A percentile compares a stretch with the other conserved stretches of the same genome.
Evolutionary conservation across 1,140 invertebrate genomes (phyloP).

Genomic region (Bathynomus jamesi): DNA sequence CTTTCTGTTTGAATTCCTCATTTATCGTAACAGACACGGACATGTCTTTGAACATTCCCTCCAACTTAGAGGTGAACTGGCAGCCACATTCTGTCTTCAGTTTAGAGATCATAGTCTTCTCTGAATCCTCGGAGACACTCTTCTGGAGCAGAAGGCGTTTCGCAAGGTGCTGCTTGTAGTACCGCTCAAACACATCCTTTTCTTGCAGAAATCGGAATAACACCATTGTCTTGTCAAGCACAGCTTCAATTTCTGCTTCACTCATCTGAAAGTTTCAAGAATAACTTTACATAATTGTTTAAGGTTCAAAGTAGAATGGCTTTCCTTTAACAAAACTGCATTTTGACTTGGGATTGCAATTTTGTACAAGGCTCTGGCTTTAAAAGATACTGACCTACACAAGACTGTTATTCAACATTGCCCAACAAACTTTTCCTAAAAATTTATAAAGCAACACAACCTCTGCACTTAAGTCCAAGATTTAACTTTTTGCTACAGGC

Average conservation of each 20-base stretch:
- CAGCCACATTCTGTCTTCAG: slow-evolving; percentile 99
- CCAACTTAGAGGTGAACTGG: slow-evolving; percentile 98
- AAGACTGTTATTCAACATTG: too few species aligned
- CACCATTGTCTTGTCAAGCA: slow-evolving; percentile 99
- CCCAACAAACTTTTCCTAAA: too few species aligned
- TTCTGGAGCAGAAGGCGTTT: slow-evolving; percentile 95
- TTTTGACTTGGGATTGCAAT: too few species aligned
- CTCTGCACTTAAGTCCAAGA: too few species aligned
- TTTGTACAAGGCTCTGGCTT: too few species aligned
- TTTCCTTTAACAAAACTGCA: too few species aligned
- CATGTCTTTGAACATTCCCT: slow-evolving; percentile 99
- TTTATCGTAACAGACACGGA: slow-evolving; percentile 98
- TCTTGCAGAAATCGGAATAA: slow-evolving; percentile 98
- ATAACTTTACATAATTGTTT: background rate
- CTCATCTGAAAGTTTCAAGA: slow-evolving; percentile 42
- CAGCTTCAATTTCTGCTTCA: slow-evolving; percentile 84
- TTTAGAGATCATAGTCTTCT: slow-evolving; percentile 99
- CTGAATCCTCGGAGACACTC: slow-evolving; percentile 96
- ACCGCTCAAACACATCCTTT: slow-evolving; percentile 99
- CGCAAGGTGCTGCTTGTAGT: slow-evolving; percentile 98
- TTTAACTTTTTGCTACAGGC: too few species aligned
- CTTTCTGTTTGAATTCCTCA: slow-evolving; percentile 93
- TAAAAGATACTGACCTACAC: too few species aligned
- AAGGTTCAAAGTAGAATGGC: too few species aligned
- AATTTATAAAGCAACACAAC: too few species aligned